phyloP scores from a whole-genome alignment of 2,888 invertebrate genomes.

The Tipula vernalis region DNA sequence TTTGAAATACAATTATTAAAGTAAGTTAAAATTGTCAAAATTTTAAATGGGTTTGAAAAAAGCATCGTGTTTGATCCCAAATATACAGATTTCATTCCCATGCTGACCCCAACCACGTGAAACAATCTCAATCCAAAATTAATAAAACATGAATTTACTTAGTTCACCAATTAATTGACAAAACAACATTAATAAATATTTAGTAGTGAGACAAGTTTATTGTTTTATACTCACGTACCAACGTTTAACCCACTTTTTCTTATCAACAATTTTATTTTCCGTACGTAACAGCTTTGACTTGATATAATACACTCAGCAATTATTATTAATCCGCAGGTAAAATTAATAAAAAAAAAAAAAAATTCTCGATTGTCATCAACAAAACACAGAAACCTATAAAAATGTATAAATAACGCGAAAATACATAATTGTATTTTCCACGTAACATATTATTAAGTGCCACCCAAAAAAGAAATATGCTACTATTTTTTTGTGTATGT shows the following conservation, averaged over 20 bases:
- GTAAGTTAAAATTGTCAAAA: no score
- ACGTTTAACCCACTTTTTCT: neutral
- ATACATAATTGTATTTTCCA: neutral
- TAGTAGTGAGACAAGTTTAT: neutral
- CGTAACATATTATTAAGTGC: neutral
- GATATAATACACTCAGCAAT: neutral
- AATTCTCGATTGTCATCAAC: neutral
- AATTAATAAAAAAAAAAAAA: neutral
- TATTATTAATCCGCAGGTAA: neutral
- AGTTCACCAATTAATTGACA: neutral
- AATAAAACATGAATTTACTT: no score
- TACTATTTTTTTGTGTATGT: neutral
- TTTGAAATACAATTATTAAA: no score
- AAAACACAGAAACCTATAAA: neutral
- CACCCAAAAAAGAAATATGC: neutral
- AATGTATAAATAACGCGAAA: neutral
- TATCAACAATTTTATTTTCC: no score
- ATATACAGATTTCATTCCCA: no score
- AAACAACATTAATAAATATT: neutral
- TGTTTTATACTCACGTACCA: neutral
- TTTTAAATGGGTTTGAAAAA: no score
- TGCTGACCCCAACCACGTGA: no score
- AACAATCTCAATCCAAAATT: no score
- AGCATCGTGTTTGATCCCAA: no score
- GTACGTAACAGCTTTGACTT: neutral